phyloP scores from a whole-genome alignment of 2,113 vertebrate species.

The Romanogobio albipinnatus region DNA sequence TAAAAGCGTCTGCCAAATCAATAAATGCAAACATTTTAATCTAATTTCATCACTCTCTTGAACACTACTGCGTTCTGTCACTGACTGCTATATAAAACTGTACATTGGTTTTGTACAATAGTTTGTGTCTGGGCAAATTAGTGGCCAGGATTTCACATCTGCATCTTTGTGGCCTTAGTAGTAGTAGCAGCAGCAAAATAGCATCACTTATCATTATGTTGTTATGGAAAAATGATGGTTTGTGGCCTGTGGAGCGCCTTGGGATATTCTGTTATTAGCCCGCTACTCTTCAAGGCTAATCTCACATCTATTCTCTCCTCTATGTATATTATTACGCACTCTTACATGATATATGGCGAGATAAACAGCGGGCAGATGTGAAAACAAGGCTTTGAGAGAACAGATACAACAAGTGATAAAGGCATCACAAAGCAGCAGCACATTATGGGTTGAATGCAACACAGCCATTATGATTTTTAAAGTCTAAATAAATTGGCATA shows the following conservation, averaged over 20 bases:
- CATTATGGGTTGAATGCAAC: background rate
- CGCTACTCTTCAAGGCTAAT: slow-evolving; percentile 32
- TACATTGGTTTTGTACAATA: too few species aligned
- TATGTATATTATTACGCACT: slow-evolving; percentile 24
- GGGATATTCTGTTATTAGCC: slow-evolving; percentile 1
- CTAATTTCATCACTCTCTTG: too few species aligned
- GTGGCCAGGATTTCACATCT: background rate
- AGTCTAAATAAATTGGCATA: too few species aligned
- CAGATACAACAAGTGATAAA: background rate
- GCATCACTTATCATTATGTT: background rate
- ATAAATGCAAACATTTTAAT: too few species aligned
- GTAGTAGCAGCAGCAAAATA: background rate
- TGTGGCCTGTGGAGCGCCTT: background rate
- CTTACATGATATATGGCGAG: background rate
- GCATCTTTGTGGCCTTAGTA: background rate
- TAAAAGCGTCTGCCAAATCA: background rate
- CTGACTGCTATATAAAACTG: too few species aligned
- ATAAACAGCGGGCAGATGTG: background rate
- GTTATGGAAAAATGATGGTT: slow-evolving; percentile 1
- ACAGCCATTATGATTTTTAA: too few species aligned
- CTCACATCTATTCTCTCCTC: slow-evolving; percentile 32
- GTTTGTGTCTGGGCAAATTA: too few species aligned
- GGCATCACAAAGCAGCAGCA: background rate
- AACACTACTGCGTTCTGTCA: too few species aligned
- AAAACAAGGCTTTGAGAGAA: background rate